Conservation (phyloP, 2,797 vertebrate genomes). For the Esox masquinongy region DNA sequence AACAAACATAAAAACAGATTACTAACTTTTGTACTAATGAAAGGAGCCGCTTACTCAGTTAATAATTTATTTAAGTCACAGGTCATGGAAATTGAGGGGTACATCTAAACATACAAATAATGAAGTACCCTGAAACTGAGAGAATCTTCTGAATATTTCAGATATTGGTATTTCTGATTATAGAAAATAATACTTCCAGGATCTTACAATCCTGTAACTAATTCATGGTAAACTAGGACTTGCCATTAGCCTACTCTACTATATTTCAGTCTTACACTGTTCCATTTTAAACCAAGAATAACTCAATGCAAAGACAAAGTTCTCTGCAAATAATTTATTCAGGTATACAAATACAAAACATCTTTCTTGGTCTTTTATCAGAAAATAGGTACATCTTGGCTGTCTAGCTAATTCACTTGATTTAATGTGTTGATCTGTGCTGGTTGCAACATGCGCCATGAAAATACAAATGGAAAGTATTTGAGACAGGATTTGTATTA, state of each 20-base stretch:
- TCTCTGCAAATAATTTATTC: conserved; percentile 76
- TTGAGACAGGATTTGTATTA: conserved; percentile 3
- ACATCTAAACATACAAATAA: neutral
- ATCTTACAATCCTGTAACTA: neutral
- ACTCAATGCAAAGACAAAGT: conserved; percentile 29
- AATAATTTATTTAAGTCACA: conserved; percentile 1
- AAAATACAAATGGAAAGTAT: conserved; percentile 9
- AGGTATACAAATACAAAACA: conserved; percentile 74
- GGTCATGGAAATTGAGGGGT: neutral
- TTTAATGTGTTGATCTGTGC: neutral
- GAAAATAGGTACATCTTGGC: conserved; percentile 64
- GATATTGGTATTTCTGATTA: no score
- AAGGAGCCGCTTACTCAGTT: neutral
- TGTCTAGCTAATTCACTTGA: conserved; percentile 32
- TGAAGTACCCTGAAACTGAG: neutral
- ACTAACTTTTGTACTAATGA: neutral
- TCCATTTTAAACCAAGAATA: conserved; percentile 1
- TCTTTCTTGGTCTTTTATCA: conserved; percentile 57
- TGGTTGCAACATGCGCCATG: conserved; percentile 12
- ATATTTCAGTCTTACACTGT: neutral
- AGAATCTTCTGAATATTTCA: neutral
- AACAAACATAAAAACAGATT: neutral
- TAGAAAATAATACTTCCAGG: neutral
- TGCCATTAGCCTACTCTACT: neutral
- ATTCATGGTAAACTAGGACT: neutral